Evolutionary conservation across 2,888 invertebrate genomes (phyloP), one percentile per base, ranked within the genome.

Genomic region (Hemistola chrysoprasaria): DNA sequence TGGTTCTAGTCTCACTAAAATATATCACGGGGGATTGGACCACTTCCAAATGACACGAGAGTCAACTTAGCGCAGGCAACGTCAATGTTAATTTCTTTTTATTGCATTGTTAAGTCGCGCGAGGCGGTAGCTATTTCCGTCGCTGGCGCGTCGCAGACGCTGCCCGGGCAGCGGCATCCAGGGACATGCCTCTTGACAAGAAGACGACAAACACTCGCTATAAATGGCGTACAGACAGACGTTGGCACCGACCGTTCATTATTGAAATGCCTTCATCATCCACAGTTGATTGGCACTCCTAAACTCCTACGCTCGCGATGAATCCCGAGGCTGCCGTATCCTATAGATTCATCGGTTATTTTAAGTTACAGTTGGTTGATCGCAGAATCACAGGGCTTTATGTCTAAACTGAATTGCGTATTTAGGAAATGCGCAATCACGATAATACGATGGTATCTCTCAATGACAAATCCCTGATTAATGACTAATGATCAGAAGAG

Each of bases 71-170:
- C 71, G 74, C 78, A 78, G 71, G 78, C 78, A 70, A 69, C 85
- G 77, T 81, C 73, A 71, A 78, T 85, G 84, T 87, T 85, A 76
- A 86, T 86, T 86, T 87, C 87, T 88, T 88, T 88, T 87, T 88
- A 88, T 88, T 87, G 84, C 87, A 88, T 88, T 88, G 87, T 88
- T 85, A 86, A 86, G 85, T 71, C 78, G 80, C 79, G 65, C 79
- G 79, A 75, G 80, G 76, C 74, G 71, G 74, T 51, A 55, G 76
- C 84, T 87, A 87, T 87, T 87, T 87, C 62, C 47, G 87, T 78
- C 74, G 86, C 83, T 84, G n/a, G n/a, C n/a, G n/a, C n/a, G n/a
- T n/a, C 75, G 78, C 65, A 69, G 74, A 65, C 74, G 41, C 47
- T 73, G 84, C 78, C 82, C 84, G 82, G 84, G 84, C 80, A 55